phyloP scores from a whole-genome alignment of 1,140 invertebrate genomes.

The Drosophila varians region DNA sequence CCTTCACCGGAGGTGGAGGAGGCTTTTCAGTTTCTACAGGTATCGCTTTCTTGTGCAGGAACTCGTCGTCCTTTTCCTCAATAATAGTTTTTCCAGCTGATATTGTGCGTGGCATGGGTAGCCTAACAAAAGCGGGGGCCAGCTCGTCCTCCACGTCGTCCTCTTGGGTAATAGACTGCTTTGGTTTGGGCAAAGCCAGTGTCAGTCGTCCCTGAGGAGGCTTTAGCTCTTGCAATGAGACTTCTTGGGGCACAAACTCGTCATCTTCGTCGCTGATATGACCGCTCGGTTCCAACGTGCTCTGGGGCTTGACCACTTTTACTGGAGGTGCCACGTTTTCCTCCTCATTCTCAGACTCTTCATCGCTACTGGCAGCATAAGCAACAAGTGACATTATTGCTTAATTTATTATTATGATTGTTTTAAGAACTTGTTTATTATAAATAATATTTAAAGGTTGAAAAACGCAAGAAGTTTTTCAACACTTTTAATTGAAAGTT shows the following conservation, averaged over 20 bases:
- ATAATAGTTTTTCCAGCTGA: conserved; percentile 28
- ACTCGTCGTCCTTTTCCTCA: conserved; percentile 86
- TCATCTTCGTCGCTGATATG: conserved; percentile 80
- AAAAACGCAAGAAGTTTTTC: neutral
- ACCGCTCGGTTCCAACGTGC: conserved; percentile 20
- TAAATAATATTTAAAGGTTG: neutral
- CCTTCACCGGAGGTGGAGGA: conserved; percentile 55
- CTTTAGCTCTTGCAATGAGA: conserved; percentile 48
- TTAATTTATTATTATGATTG: neutral
- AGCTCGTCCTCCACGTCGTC: conserved; percentile 37
- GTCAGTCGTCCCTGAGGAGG: conserved; percentile 6
- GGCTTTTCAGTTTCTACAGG: conserved; percentile 51
- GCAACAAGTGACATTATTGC: conserved; percentile 76
- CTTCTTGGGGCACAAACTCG: conserved; percentile 64
- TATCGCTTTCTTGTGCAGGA: conserved; percentile 85
- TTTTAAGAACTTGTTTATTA: neutral
- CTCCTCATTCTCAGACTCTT: conserved; percentile 63
- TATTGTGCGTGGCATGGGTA: conserved; percentile 57
- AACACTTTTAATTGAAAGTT: no score
- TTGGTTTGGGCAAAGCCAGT: conserved; percentile 63
- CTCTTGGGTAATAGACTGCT: conserved; percentile 9
- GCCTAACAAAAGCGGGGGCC: conserved; percentile 56
- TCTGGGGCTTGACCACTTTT: conserved; percentile 23
- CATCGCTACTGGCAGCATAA: conserved; percentile 77
- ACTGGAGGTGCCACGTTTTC: conserved; percentile 17